These are phyloP conservation scores for Pseudorhiza aurosa DNA, from an alignment of 30 jellyfish, hydroid and myxozoan genomes.

Conservation along the genomic window DNA sequence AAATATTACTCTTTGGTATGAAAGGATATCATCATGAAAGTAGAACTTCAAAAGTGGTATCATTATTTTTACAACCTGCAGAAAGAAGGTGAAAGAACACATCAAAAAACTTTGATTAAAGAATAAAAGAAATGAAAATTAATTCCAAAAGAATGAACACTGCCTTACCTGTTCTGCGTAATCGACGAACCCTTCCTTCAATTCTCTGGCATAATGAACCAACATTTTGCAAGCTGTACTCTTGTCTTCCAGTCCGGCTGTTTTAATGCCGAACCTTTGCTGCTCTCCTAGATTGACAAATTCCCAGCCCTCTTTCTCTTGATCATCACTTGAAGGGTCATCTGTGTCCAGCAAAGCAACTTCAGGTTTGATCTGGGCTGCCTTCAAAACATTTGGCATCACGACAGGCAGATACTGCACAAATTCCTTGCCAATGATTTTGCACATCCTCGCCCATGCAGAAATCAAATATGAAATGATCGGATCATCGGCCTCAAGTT, in stretches of 20 bases:
- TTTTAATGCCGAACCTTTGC: constrained; percentile 98
- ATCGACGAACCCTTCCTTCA: constrained; percentile 98
- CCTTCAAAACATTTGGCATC: constrained; percentile 99
- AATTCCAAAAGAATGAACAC: neutral
- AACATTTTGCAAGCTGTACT: constrained; percentile 99
- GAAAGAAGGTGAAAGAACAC: neutral
- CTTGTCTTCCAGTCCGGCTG: constrained; percentile 98
- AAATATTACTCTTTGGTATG: too few relatives aligned
- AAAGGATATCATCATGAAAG: constrained; percentile 95
- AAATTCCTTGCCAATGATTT: constrained; percentile 97
- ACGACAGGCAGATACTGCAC: constrained; percentile 98
- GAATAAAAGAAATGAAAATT: neutral
- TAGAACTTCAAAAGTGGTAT: constrained; percentile 93
- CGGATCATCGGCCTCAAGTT: constrained; percentile 96
- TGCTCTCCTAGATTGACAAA: constrained; percentile 98
- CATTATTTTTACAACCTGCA: constrained; percentile 95
- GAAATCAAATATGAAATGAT: constrained; percentile 94
- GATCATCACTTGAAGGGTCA: constrained; percentile 92
- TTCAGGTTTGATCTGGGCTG: constrained; percentile 99
- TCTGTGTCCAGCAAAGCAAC: constrained; percentile 95
- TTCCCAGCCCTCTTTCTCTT: constrained; percentile 99
- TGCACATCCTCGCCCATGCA: constrained; percentile 99
- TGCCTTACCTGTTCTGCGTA: constrained; percentile 88
- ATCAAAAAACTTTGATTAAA: neutral
- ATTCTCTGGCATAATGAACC: constrained; percentile 98